Evolutionary conservation across 35 echinoderm and acorn worm genomes (phyloP).

Genomic region (Anneissia japonica): DNA sequence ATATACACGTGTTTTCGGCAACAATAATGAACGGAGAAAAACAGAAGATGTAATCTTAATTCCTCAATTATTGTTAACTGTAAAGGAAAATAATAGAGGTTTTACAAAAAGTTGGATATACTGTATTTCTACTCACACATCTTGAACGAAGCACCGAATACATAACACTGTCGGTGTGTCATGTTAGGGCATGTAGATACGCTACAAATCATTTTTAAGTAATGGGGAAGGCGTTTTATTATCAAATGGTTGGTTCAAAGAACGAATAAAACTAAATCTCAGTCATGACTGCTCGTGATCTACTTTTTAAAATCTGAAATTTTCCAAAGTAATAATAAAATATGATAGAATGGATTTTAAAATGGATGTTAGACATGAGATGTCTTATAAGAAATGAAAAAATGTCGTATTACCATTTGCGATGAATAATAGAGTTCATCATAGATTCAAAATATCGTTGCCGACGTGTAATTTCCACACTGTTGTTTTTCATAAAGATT

Average conservation of each 20-base stretch:
- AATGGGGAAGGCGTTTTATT: background rate
- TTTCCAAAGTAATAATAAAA: too few relatives aligned
- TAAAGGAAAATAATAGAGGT: background rate
- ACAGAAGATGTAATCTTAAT: background rate
- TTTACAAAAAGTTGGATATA: background rate
- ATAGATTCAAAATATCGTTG: background rate
- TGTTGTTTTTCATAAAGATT: too few relatives aligned
- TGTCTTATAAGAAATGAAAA: background rate
- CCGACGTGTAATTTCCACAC: too few relatives aligned
- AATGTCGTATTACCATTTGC: background rate
- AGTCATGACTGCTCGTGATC: background rate
- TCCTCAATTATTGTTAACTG: background rate
- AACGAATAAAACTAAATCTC: background rate
- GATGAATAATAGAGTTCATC: background rate
- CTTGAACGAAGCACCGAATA: background rate
- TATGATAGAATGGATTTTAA: background rate
- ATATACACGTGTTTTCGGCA: background rate
- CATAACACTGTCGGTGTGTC: background rate
- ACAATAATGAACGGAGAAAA: background rate
- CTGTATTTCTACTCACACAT: background rate
- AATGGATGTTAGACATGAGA: background rate
- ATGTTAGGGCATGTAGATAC: background rate
- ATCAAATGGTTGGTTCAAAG: background rate
- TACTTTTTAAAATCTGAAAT: too few relatives aligned
- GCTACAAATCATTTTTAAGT: background rate